Percentiles rank a stretch among this genome's conserved stretches.
phyloP scores from a whole-genome alignment of 2,888 invertebrate genomes.

The Mystacides longicornis region DNA sequence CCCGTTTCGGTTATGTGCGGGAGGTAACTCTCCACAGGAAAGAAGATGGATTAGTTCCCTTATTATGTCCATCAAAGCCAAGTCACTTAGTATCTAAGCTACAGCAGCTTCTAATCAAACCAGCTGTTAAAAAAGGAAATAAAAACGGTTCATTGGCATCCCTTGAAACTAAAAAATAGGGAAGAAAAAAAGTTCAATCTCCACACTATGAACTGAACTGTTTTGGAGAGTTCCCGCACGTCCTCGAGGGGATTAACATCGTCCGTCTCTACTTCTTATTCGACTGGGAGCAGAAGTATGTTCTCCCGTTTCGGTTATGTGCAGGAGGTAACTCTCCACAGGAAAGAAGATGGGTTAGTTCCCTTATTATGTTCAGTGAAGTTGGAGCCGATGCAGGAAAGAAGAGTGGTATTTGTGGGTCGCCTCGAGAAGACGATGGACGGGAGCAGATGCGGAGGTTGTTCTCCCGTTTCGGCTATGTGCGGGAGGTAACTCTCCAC shows the following conservation, averaged over 20 bases:
- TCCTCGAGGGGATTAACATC: conserved; percentile 10
- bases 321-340: conserved; percentile 7
- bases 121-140: too few species aligned
- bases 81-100: too few species aligned
- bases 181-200: too few species aligned
- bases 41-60: conserved; percentile 64
- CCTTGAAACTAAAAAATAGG: neutral
- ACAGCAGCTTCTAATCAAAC: too few species aligned
- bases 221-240: neutral
- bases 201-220: neutral
- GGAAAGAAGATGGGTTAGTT: conserved; percentile 2
- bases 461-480: too few species aligned
- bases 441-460: too few species aligned
- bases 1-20: conserved; percentile 70
- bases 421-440: too few species aligned
- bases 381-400: neutral
- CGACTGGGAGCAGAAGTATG: neutral
- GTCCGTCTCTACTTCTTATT: conserved; percentile 2
- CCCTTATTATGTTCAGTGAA: neutral
- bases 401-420: neutral
- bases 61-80: too few species aligned
- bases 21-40: conserved; percentile 77
- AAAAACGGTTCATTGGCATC: neutral
- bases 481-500: too few species aligned
- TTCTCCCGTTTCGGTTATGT: conserved; percentile 14